These are phyloP conservation scores for Choloepus hoffmanni DNA, from an alignment of 2,113 vertebrate species.

Conservation along the genomic window DNA sequence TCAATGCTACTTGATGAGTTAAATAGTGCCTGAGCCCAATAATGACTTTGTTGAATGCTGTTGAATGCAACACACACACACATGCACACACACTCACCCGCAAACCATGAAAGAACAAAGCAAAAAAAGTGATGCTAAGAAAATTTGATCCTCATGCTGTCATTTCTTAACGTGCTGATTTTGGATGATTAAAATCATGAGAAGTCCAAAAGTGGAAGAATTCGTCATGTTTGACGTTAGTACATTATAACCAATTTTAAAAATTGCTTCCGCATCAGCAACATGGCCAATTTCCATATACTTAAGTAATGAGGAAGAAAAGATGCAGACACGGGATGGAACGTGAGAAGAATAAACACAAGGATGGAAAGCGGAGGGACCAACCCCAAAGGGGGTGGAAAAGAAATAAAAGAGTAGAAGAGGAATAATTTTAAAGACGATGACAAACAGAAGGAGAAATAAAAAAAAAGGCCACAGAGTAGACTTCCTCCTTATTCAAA, in stretches of 20 bases:
- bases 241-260: slow-evolving; percentile 81
- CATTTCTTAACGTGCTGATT: slow-evolving; percentile 73
- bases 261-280: slow-evolving; percentile 82
- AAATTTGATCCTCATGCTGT: slow-evolving; percentile 54
- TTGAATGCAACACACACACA: background rate
- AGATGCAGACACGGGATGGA: slow-evolving; percentile 65
- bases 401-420: background rate
- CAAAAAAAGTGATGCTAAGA: slow-evolving; percentile 37
- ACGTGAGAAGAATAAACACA: slow-evolving; percentile 59
- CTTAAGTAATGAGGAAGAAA: slow-evolving; percentile 78
- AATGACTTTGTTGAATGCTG: slow-evolving; percentile 2
- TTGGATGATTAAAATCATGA: slow-evolving; percentile 79
- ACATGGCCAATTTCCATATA: slow-evolving; percentile 79
- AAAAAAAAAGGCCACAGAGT: background rate
- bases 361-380: background rate
- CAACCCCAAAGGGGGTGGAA: background rate
- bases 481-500: background rate
- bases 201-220: slow-evolving; percentile 80
- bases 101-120: slow-evolving; percentile 29
- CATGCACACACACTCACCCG: background rate
- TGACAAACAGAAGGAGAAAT: background rate
- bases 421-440: background rate
- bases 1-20: background rate
- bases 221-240: slow-evolving; percentile 81
- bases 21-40: slow-evolving; percentile 6